Conservation (phyloP, 1,140 invertebrate species). For the Halyomorpha halys region DNA sequence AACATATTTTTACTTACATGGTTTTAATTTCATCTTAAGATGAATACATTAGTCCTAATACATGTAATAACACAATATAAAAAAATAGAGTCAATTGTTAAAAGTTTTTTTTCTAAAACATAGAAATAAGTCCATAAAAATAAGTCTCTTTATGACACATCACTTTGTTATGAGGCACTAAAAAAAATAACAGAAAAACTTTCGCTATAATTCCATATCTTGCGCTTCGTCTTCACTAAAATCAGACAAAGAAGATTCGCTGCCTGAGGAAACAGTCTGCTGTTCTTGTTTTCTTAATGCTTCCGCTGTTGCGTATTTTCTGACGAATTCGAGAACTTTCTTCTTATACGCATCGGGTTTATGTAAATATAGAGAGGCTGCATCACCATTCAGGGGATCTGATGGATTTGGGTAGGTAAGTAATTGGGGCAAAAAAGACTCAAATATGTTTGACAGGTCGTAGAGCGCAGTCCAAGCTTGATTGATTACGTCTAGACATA, state of each 20-base stretch:
- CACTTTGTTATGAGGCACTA: no score
- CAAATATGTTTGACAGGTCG: constrained; percentile 98
- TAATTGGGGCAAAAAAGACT: constrained; percentile 97
- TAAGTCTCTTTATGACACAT: no score
- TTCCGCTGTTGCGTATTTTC: constrained; percentile 94
- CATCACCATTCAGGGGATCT: constrained; percentile 97
- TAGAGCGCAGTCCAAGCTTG: constrained; percentile 85
- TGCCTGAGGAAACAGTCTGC: constrained; percentile 70
- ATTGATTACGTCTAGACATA: constrained; percentile 99
- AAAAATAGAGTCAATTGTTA: no score
- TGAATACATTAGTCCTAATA: no score
- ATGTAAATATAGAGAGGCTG: constrained; percentile 97
- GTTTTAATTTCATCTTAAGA: no score
- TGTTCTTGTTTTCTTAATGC: constrained; percentile 72
- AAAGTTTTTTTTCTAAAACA: no score
- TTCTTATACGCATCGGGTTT: constrained; percentile 99
- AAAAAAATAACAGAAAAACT: no score
- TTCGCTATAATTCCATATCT: constrained; percentile 90
- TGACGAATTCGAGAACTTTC: constrained; percentile 95
- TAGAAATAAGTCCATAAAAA: no score
- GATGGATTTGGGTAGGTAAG: constrained; percentile 98
- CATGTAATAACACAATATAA: no score
- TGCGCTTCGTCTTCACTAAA: constrained; percentile 96
- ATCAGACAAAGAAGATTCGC: constrained; percentile 95
- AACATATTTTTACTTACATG: no score